phyloP scores from a whole-genome alignment of 2,888 invertebrate species.

The Teinopalpus imperialis region DNA sequence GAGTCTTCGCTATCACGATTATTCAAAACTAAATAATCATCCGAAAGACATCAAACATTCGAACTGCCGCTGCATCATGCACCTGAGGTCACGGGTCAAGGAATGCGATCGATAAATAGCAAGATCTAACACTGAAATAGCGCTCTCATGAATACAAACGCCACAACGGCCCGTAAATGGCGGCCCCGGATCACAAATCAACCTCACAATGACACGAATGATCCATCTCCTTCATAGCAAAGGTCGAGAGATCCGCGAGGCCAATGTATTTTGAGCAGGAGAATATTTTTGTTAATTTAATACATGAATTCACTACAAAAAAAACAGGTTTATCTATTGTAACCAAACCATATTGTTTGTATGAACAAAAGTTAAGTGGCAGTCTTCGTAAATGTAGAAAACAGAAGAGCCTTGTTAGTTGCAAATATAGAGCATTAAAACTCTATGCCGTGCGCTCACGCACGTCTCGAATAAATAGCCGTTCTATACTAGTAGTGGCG shows the following conservation, averaged over 20 bases:
- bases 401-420: slow-evolving; percentile 34
- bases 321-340: slow-evolving; percentile 40
- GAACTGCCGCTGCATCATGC: slow-evolving; percentile 52
- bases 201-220: slow-evolving; percentile 51
- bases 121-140: slow-evolving; percentile 73
- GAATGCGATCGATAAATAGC: slow-evolving; percentile 64
- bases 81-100: slow-evolving; percentile 58
- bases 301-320: slow-evolving; percentile 40
- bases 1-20: not conserved
- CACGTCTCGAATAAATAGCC: slow-evolving; percentile 38
- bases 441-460: slow-evolving; percentile 38
- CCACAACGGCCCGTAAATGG: slow-evolving; percentile 43
- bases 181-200: slow-evolving; percentile 52
- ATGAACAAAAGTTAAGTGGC: slow-evolving; percentile 30
- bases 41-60: slow-evolving; percentile 38
- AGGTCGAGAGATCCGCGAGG: slow-evolving; percentile 50
- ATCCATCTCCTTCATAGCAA: slow-evolving; percentile 57
- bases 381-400: slow-evolving; percentile 28
- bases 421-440: slow-evolving; percentile 42
- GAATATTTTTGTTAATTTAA: slow-evolving; percentile 34
- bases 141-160: slow-evolving; percentile 47
- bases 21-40: slow-evolving; percentile 32
- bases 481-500: slow-evolving; percentile 28
- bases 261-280: slow-evolving; percentile 37
- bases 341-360: no score